These are phyloP conservation scores for Stigmatopora argus DNA, from an alignment of 2,113 vertebrate species.

Conservation along the genomic window DNA sequence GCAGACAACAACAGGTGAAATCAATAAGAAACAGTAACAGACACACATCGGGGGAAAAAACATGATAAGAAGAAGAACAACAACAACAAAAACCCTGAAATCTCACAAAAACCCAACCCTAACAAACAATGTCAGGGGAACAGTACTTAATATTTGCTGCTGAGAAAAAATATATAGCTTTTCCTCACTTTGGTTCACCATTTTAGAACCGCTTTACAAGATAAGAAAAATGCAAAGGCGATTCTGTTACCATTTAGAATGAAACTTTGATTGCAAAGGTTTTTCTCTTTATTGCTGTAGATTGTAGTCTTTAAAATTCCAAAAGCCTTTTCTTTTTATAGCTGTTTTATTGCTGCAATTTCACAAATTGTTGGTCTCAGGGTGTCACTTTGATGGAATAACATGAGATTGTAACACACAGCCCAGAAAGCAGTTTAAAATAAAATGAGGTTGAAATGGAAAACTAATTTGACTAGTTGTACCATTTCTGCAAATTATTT, in stretches of 20 bases:
- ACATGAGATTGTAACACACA: neutral
- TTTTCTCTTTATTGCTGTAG: conserved; percentile 8
- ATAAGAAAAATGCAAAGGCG: neutral
- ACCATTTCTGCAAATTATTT: neutral
- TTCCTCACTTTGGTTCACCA: too few relatives aligned
- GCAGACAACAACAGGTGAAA: too few relatives aligned
- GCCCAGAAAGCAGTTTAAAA: neutral
- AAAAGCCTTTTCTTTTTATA: neutral
- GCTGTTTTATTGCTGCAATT: neutral
- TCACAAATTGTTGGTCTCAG: neutral
- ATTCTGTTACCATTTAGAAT: neutral
- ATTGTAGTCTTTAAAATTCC: neutral
- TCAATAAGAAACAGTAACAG: too few relatives aligned
- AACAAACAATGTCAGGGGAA: too few relatives aligned
- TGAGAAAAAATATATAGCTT: too few relatives aligned
- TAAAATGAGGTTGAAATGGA: neutral
- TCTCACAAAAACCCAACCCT: too few relatives aligned
- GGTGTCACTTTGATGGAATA: neutral
- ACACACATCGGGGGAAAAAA: too few relatives aligned
- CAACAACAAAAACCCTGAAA: too few relatives aligned
- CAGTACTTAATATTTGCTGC: too few relatives aligned
- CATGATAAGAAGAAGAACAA: too few relatives aligned
- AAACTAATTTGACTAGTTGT: neutral
- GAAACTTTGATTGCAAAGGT: conserved; percentile 1
- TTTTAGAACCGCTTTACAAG: too few relatives aligned